Evolutionary conservation across 2,888 invertebrate species (phyloP).

Genomic region (Drosophila pegasa): DNA sequence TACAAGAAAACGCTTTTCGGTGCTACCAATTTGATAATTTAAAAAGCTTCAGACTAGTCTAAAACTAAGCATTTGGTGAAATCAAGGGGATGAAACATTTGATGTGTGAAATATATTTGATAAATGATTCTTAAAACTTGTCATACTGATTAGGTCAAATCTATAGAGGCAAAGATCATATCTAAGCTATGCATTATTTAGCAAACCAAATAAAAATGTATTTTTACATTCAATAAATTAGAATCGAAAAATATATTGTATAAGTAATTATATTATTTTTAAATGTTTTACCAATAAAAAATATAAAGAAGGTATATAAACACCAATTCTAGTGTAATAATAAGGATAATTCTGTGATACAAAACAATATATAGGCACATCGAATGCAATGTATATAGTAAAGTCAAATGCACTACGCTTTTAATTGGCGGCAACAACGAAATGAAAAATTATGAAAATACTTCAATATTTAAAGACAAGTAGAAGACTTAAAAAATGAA

Average conservation of each 20-base stretch:
- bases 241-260: slow-evolving; percentile 26
- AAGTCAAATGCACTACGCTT: slow-evolving; percentile 64
- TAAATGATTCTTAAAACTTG: slow-evolving; percentile 1
- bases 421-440: slow-evolving; percentile 50
- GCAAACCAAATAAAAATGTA: slow-evolving; percentile 41
- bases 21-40: no score
- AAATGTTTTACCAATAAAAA: slow-evolving; percentile 44
- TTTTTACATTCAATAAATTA: slow-evolving; percentile 47
- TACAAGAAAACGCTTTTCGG: slow-evolving; percentile 68
- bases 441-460: slow-evolving; percentile 51
- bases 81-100: slow-evolving; percentile 23
- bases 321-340: slow-evolving; percentile 70
- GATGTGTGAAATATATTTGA: background rate
- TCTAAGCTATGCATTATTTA: slow-evolving; percentile 45
- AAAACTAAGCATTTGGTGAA: background rate
- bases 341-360: slow-evolving; percentile 38
- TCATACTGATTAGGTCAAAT: slow-evolving; percentile 8
- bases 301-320: slow-evolving; percentile 43
- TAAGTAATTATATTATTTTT: slow-evolving; percentile 12
- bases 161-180: slow-evolving; percentile 18
- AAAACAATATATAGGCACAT: slow-evolving; percentile 57
- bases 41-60: background rate
- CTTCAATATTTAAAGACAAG: slow-evolving; percentile 51
- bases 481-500: slow-evolving; percentile 49
- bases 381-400: slow-evolving; percentile 45